These are phyloP conservation scores for Tupiocoris notatus DNA, from an alignment of 2,888 invertebrate species.

Conservation along the genomic window DNA sequence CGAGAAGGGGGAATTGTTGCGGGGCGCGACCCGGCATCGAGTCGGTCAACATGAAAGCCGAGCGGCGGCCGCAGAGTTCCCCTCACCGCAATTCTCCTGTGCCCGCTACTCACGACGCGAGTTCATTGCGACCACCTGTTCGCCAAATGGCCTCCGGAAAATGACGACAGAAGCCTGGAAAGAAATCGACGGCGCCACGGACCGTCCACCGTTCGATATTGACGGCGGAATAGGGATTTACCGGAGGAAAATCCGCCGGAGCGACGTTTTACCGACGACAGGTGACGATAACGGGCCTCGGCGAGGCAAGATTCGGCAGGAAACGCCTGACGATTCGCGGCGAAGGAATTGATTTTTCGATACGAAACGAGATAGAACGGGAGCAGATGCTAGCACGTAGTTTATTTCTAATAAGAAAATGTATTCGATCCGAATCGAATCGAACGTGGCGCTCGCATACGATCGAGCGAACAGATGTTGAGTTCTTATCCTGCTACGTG, in stretches of 20 bases:
- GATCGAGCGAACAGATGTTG: neutral
- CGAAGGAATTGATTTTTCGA: neutral
- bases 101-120: neutral
- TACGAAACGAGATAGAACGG: too few relatives aligned
- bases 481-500: too few relatives aligned
- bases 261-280: neutral
- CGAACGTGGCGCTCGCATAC: neutral
- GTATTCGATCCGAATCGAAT: neutral
- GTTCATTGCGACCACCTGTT: constrained; percentile 45
- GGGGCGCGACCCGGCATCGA: constrained; percentile 37
- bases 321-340: neutral
- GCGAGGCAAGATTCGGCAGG: too few relatives aligned
- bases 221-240: neutral
- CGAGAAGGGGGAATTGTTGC: constrained; percentile 25
- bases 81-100: neutral
- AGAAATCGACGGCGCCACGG: neutral
- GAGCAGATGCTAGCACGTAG: neutral
- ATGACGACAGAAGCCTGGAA: neutral
- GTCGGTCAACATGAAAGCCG: constrained; percentile 43
- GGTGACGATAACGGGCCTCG: neutral
- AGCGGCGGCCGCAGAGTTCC: constrained; percentile 6
- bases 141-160: constrained; percentile 43
- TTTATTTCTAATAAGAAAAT: neutral
- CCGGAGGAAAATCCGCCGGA: too few relatives aligned
- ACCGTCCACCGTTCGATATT: neutral